These are phyloP conservation scores for Malthinus seriepunctatus DNA, from an alignment of 2,888 invertebrate genomes.

Conservation along the genomic window DNA sequence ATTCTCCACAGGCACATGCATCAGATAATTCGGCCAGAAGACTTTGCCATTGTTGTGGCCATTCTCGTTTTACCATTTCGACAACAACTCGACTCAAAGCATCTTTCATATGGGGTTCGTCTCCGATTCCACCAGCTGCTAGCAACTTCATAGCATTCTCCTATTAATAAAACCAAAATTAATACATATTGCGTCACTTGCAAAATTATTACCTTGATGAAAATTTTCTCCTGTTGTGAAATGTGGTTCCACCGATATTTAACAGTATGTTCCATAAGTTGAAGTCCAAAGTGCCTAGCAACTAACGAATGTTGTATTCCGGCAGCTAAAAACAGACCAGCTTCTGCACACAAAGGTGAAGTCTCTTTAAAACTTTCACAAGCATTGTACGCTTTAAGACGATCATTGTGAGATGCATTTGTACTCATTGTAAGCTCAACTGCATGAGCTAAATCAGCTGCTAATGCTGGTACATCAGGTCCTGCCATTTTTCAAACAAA, in stretches of 20 bases:
- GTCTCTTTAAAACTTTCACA: conserved; percentile 85
- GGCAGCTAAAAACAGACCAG: conserved; percentile 79
- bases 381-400: conserved; percentile 81
- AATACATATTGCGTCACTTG: conserved; percentile 11
- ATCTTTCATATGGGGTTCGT: conserved; percentile 79
- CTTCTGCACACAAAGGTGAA: conserved; percentile 86
- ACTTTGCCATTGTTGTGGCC: conserved; percentile 97
- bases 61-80: conserved; percentile 95
- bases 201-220: conserved; percentile 69
- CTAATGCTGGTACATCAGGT: conserved; percentile 68
- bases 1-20: conserved; percentile 80
- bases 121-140: conserved; percentile 74
- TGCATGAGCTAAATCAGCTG: conserved; percentile 78
- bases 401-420: conserved; percentile 72
- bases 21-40: conserved; percentile 80
- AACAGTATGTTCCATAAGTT: conserved; percentile 90
- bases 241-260: conserved; percentile 93
- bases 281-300: conserved; percentile 88
- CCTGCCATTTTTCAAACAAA: conserved; percentile 52
- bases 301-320: conserved; percentile 74
- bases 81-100: conserved; percentile 89
- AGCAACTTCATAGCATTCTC: conserved; percentile 88
- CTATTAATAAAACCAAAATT: conserved; percentile 50
- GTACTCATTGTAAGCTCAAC: conserved; percentile 84
- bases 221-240: conserved; percentile 82